phyloP scores from a whole-genome alignment of 2,888 invertebrate genomes.

The Zhuqinia jingwanae region DNA sequence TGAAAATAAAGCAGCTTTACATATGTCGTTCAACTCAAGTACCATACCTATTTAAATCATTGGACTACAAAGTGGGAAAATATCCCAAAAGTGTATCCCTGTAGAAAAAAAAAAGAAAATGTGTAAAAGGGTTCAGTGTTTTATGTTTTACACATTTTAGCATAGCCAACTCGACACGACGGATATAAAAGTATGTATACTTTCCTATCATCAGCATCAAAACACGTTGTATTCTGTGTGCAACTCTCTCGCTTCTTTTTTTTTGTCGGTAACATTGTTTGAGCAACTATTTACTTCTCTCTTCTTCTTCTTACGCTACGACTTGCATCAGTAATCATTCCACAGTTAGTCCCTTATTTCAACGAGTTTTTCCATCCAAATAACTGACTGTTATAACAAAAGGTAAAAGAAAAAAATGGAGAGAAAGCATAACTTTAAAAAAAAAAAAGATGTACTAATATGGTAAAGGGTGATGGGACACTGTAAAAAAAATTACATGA shows the following conservation, averaged over 20 bases:
- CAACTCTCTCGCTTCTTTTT: no score
- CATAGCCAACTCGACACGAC: no score
- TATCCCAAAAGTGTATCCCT: constrained; percentile 16
- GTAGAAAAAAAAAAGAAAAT: constrained; percentile 23
- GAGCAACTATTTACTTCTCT: neutral
- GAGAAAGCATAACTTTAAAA: neutral
- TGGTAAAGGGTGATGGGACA: no score
- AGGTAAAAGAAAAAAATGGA: neutral
- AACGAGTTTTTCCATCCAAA: neutral
- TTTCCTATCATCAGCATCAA: no score
- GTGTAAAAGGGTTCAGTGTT: constrained; percentile 10
- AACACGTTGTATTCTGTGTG: no score
- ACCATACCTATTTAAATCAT: constrained; percentile 35
- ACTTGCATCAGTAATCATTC: constrained; percentile 58
- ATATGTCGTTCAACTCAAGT: neutral
- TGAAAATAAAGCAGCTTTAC: constrained; percentile 40
- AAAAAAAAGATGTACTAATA: no score
- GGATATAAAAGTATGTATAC: neutral
- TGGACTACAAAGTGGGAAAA: neutral
- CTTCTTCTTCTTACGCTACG: no score
- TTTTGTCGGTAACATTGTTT: constrained; percentile 26
- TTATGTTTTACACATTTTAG: no score
- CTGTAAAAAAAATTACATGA: no score
- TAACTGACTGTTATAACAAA: constrained; percentile 2
- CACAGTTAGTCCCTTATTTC: constrained; percentile 46